These are phyloP conservation scores for Leptodactylus fuscus DNA, from an alignment of 2,113 vertebrate species.

Conservation along the genomic window DNA sequence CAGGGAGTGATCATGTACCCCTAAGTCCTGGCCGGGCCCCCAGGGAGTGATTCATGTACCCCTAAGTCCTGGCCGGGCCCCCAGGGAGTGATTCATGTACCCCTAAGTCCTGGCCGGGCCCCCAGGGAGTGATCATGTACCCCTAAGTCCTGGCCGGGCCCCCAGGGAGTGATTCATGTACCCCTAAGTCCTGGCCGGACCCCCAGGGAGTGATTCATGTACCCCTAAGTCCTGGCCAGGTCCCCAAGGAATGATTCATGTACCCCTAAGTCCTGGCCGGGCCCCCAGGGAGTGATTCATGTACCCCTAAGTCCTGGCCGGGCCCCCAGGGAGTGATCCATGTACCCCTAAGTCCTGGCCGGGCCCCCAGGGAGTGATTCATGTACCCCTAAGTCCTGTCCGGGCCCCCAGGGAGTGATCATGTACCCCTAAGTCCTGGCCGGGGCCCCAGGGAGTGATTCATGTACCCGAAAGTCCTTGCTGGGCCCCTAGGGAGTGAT, in stretches of 20 bases:
- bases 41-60: neutral
- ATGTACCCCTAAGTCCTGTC: neutral
- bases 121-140: neutral
- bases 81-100: neutral
- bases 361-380: neutral
- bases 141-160: neutral
- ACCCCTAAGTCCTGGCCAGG: neutral
- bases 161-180: neutral
- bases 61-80: neutral
- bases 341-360: neutral
- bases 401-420: neutral
- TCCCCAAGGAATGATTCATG: neutral
- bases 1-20: neutral
- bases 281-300: neutral
- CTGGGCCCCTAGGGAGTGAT: neutral
- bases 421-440: neutral
- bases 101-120: neutral
- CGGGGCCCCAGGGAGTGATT: neutral
- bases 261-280: neutral
- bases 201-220: neutral
- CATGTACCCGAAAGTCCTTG: neutral
- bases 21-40: neutral
- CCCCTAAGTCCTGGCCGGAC: neutral
- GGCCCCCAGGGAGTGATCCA: neutral
- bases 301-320: neutral